Evolutionary conservation across 2,113 vertebrate genomes (phyloP).

Genomic region (Prinia subflava): DNA sequence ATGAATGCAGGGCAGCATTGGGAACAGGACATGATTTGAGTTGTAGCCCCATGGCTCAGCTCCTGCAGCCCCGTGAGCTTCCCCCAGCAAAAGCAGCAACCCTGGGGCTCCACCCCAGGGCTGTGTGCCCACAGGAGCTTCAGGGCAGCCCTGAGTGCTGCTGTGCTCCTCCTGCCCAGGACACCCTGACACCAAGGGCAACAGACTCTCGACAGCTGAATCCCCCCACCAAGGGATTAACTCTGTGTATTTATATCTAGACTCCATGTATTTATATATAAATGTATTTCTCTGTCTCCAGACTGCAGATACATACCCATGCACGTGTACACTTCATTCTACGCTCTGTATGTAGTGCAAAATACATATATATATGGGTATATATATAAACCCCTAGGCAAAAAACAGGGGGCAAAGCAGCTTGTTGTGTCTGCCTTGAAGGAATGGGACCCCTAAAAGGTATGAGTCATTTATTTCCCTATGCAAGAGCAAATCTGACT

Average conservation of each 20-base stretch:
- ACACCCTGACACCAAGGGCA: not conserved
- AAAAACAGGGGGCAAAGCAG: not conserved
- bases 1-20: not conserved
- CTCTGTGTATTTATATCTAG: not conserved
- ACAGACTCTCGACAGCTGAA: not conserved
- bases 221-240: not conserved
- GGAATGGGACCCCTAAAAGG: not conserved
- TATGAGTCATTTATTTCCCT: not conserved
- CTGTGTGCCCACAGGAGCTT: not conserved
- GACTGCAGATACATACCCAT: not conserved
- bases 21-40: not conserved
- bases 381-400: not conserved
- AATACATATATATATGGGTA: fast-evolving
- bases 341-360: not conserved
- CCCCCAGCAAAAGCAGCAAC: not conserved
- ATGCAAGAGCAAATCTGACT: not conserved
- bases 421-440: not conserved
- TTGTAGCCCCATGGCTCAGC: fast-evolving
- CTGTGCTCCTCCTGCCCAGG: not conserved
- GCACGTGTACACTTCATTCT: not conserved
- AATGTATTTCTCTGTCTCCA: not conserved
- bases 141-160: not conserved
- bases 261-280: not conserved
- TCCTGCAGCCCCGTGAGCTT: not conserved
- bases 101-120: not conserved